Percentiles rank a stretch among this genome's conserved stretches.
phyloP scores from a whole-genome alignment of 1,140 invertebrate species.

The Caenorhabditis briggsae region DNA sequence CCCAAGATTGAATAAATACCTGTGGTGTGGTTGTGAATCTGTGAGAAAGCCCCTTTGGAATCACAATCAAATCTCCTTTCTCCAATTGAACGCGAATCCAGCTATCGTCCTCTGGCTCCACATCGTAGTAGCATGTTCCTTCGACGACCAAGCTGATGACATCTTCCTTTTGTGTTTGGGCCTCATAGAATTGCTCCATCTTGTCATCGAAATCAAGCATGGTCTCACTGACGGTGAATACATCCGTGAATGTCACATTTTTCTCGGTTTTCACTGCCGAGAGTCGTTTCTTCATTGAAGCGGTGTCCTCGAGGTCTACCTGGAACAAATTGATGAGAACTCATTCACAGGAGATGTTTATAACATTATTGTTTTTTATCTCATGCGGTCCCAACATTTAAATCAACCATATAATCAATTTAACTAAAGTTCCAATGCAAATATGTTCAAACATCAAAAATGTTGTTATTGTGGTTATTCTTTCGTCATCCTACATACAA shows the following conservation, averaged over 20 bases:
- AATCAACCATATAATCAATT: not conserved
- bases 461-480: too few species aligned
- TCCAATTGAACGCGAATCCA: conserved; percentile 73
- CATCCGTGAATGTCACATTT: conserved; percentile 62
- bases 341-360: too few species aligned
- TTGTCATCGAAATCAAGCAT: conserved; percentile 64
- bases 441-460: too few species aligned
- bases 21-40: conserved; percentile 76
- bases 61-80: conserved; percentile 75
- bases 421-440: too few species aligned
- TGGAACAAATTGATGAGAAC: conserved; percentile 61
- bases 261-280: conserved; percentile 71
- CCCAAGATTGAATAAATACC: conserved; percentile 58
- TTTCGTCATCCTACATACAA: too few species aligned
- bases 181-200: conserved; percentile 75
- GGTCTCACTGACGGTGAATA: conserved; percentile 65
- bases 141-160: conserved; percentile 65
- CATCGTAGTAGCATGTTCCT: conserved; percentile 67
- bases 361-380: too few species aligned
- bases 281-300: conserved; percentile 74
- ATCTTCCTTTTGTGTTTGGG: conserved; percentile 65
- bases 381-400: too few species aligned
- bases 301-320: conserved; percentile 75
- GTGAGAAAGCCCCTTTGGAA: conserved; percentile 72
- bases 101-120: conserved; percentile 64